Evolutionary conservation across 2,797 vertebrate species (phyloP).

Genomic region (Corythornis leucogaster): DNA sequence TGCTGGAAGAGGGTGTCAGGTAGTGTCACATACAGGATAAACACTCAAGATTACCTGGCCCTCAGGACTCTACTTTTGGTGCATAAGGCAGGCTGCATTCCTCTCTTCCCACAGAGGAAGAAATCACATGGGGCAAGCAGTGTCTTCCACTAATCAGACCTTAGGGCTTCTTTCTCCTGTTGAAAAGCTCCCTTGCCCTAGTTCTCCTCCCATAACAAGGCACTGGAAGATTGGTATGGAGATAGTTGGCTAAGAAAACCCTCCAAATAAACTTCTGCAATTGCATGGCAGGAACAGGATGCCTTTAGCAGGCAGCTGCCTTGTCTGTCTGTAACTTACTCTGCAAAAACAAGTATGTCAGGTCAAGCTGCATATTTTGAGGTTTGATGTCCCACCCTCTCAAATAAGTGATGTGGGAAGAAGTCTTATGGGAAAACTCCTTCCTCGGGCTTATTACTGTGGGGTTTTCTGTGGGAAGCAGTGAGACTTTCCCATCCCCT

Average conservation of each 20-base stretch:
- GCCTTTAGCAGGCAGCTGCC: conserved; percentile 53
- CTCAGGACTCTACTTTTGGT: conserved; percentile 41
- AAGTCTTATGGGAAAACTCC: conserved; percentile 61
- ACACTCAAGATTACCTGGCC: conserved; percentile 7
- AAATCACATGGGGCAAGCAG: not conserved
- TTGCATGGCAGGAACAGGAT: conserved; percentile 7
- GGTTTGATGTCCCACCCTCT: conserved; percentile 65
- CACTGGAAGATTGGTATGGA: conserved; percentile 25
- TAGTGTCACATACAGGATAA: not conserved
- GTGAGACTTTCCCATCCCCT: conserved; percentile 63
- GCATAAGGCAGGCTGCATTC: conserved; percentile 9
- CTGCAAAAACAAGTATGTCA: conserved; percentile 58
- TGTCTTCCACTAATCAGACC: not conserved
- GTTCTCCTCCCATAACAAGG: conserved; percentile 26
- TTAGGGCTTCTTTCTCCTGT: not conserved
- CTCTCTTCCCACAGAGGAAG: conserved; percentile 18
- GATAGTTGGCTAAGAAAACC: conserved; percentile 27
- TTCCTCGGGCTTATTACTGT: conserved; percentile 53
- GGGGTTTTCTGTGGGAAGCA: conserved; percentile 61
- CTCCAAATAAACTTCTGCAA: conserved; percentile 36
- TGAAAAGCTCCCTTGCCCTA: conserved; percentile 35
- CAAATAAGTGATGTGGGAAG: conserved; percentile 65
- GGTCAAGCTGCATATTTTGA: conserved; percentile 66
- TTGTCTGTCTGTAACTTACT: conserved; percentile 8
- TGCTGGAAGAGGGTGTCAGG: not conserved